Evolutionary conservation across 2,888 invertebrate species (phyloP), one percentile per base, ranked within the genome.

Genomic region (Rosalia funebris): DNA sequence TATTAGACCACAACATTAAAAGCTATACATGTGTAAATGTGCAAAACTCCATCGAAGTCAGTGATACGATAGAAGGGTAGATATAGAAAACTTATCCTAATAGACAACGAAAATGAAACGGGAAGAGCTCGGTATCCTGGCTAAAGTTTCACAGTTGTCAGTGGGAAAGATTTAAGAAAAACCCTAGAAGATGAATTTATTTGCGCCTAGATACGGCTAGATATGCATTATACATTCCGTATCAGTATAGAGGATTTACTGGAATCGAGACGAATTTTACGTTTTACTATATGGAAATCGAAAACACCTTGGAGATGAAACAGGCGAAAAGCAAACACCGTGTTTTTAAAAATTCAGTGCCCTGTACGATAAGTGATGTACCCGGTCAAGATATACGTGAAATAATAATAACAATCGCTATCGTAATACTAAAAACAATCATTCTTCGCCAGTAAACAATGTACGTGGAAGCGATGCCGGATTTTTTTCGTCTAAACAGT

Each of bases 131-230:
- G 4, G 31, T 14, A 46, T 47, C 34, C 17, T 17, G 25, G 11
- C 37, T 36, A 12, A 48, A 48, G 48, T 48, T 48, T 20, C 20
- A 19, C 20, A 14, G 12, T 16, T 37, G 48, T 48, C 48, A 12
- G 36, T 46, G 16, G 36, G 15, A 17, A 47, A 34, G 36, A 25
- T 25, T 31, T 48, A 16, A 19, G 12, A 17, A 19, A 47, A 48
- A 48, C 17, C 37, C 37, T 14, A 16, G 12, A 36, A 48, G 48
- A 48, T 36, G 48, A 48, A 48, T 48, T 48, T 48, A 48, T 48
- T 48, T 17, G 12, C 17, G 36, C 36, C 20, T 48, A 17, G 48
- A 48, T 48, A 48, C 11, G 19, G 11, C 17, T n/a, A 44, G 44
- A 14, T 15, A 5, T 25, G 4, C 25, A 25, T 5, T 5, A 25